Evolutionary conservation across 2,888 invertebrate genomes (phyloP).

Genomic region (Lithophane socia): DNA sequence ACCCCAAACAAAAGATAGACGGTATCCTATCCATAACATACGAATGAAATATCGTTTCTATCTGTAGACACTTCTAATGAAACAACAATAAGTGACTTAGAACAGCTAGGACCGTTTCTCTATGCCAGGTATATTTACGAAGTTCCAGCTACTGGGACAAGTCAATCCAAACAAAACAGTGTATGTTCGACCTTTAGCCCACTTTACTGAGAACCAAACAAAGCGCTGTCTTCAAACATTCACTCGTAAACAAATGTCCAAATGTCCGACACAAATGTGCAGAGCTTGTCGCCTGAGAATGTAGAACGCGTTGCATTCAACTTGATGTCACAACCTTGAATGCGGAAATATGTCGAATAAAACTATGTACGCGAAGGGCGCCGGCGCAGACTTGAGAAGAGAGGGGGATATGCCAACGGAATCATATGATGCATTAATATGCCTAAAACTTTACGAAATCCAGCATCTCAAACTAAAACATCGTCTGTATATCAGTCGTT

Average conservation of each 20-base stretch:
- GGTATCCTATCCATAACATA: not conserved
- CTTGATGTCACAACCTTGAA: constrained; percentile 65
- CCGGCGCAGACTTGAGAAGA: constrained; percentile 33
- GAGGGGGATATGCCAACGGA: constrained; percentile 13
- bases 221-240: constrained; percentile 63
- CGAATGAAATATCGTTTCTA: constrained; percentile 10
- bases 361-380: constrained; percentile 57
- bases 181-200: constrained; percentile 59
- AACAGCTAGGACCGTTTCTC: constrained; percentile 18
- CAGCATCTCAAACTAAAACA: no score
- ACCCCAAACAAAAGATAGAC: no score
- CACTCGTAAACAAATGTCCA: constrained; percentile 62
- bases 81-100: constrained; percentile 14
- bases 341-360: constrained; percentile 65
- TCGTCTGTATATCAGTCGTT: not conserved
- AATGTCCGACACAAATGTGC: constrained; percentile 62
- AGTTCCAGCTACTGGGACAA: constrained; percentile 57
- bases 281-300: constrained; percentile 51
- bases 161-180: constrained; percentile 52
- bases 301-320: constrained; percentile 63
- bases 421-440: not conserved
- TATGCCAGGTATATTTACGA: constrained; percentile 60
- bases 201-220: constrained; percentile 62
- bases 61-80: constrained; percentile 27
- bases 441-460: not conserved